Base-by-base conservation (phyloP, 2,888 invertebrate genomes). In the Scaptomyza polygonia region DNA sequence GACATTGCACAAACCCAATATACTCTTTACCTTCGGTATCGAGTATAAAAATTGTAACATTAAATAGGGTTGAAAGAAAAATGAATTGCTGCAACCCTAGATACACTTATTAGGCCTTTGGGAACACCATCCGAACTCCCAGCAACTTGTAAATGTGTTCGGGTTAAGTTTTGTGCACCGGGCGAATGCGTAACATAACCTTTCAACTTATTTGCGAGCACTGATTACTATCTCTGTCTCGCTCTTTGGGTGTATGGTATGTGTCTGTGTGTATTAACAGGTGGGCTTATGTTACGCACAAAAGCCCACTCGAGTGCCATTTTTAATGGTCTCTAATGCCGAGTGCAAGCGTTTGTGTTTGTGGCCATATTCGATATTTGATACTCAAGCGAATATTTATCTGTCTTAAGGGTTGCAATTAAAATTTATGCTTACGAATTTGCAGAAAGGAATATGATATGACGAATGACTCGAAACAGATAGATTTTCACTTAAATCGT, bases 141-240 rank as follows among this genome's bases (percentile, higher is more conserved):
- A 32, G 25, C 40, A 32, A 55, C 43, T 56, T 40, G 57, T 36
- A 59, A 67, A 81, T 65, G 64, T 53, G 65, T 45, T 56, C n/a
- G 52, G 59, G 53, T 65, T 72, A 59, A 67, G 53, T 59, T 61
- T 55, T 36, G 29, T 52, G n/a, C 39, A 57, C 40, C 7, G 16
- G 47, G 53, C 83, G 86, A 72, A 79, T 82, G 57, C 67, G 83
- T 70, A 86, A 72, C 68, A 21, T 27, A 51, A 58, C 66, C 75
- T 84, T 69, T 77, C 65, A 59, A 67, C 64, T 69, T 61, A 55
- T 68, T 52, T 57, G 55, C 27, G 27, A 42, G 5, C 30, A 59
- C 59, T 47, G 49, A 61, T 62, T 67, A 65, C 58, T 72, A 51
- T 72, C 36, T 61, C 32, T 29, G n/a, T n/a, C 21, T 34, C 14